Evolutionary conservation across 2,888 invertebrate genomes (phyloP), one percentile per base, ranked within the genome.

Genomic region (Phyllotreta striolata): DNA sequence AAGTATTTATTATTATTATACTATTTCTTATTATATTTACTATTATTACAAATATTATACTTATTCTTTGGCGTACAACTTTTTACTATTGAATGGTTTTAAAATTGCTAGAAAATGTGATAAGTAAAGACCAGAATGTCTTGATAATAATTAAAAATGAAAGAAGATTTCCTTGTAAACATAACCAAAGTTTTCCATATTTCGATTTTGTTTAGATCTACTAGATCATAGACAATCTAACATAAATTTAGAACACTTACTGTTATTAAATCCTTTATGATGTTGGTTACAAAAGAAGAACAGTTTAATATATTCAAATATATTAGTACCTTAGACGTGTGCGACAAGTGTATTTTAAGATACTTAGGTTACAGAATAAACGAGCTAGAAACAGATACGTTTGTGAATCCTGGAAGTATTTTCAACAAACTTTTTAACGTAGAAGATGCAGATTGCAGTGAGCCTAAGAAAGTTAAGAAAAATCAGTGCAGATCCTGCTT

Each of bases 401-500:
- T 56, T 63, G n/a, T 54, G 51, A 40, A 64, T n/a, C 64, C 71
- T 5, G 55, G 59, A 49, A 47, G 46, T 24, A 1, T 39, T 3
- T 34, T 41, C 6, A 43, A 43, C 12, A 13, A 41, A 66, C 49
- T 58, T 39, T 63, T 67, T 49, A 7, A 49, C 13, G 47, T 46
- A 46, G 34, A 62, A 9, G 41, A 57, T 41, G 52, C 35, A 52
- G 10, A 49, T 44, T 3, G 8, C n/a, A 14, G 37, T 40, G 54
- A 67, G 40, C 8, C 54, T 35, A 88, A 87, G 75, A 83, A 82
- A 65, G 73, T 78, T 5, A 86, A 87, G 66, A 67, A 76, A 0
- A 83, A 82, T 69, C 80, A 86, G 0, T 95, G 95, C 73, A 79
- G 86, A 0, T 85, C 87, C 55, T 95, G 94, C 75, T 80, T 94